A percentile compares a stretch with the other conserved stretches of the same genome.
phyloP scores from a whole-genome alignment of 2,113 vertebrate species.

The Urocolius indicus region DNA sequence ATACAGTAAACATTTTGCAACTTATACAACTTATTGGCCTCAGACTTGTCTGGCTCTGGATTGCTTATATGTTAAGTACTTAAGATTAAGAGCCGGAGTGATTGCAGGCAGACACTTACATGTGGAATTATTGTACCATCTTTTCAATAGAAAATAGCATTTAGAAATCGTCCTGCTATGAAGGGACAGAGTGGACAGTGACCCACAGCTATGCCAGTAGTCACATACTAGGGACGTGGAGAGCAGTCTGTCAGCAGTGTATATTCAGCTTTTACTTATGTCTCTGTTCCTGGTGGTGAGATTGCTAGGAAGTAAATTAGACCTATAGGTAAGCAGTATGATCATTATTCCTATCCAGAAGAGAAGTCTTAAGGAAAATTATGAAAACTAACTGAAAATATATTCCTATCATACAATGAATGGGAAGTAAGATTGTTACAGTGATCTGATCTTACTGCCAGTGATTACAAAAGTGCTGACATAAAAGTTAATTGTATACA shows the following conservation, averaged over 20 bases:
- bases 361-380: background rate
- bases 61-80: background rate
- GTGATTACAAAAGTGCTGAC: accelerated
- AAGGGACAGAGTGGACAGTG: background rate
- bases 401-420: background rate
- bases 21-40: background rate
- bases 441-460: background rate
- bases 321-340: background rate
- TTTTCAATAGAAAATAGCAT: background rate
- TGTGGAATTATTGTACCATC: background rate
- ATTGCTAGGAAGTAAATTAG: background rate
- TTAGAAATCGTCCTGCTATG: background rate
- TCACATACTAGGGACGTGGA: background rate
- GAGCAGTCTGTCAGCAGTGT: background rate
- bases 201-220: background rate
- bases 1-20: background rate
- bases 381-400: background rate
- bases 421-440: background rate
- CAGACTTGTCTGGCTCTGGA: background rate
- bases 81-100: background rate
- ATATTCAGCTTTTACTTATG: background rate
- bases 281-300: background rate
- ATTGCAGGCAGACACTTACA: background rate
- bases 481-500: background rate
- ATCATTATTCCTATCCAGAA: background rate